Base-by-base conservation (phyloP, 2,888 invertebrate genomes). In the Chaetoderma sp. region DNA sequence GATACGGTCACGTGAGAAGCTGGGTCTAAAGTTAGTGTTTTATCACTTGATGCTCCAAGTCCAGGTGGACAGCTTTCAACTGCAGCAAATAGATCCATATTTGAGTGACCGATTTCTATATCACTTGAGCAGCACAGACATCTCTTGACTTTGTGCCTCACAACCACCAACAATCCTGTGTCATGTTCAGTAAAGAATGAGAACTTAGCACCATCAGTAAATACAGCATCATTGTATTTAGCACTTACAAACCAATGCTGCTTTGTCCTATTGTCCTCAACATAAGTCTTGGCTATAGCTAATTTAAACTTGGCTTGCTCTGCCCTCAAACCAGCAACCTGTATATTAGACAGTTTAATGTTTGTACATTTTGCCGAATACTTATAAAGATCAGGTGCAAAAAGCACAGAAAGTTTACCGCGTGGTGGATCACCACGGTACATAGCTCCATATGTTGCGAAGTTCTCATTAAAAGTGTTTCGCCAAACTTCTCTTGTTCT, bases 401-500 rank as follows among this genome's bases (percentile, higher is more conserved):
- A 68, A 49, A 86, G 80, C 45, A 78, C 77, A 6, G 80, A 77
- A 30, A 87, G 75, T 64, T 84, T 81, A 0, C 79, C 79, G 4
- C 79, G 81, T 1, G 85, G 83, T 50, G 82, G 77, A 60, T 83
- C 83, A 6, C 86, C 86, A 28, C 87, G 72, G 74, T 79, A 86
- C 86, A 86, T 86, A 57, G 81, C 85, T 10, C 86, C 75, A 50
- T 80, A 70, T 77, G 83, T 81, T 60, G 83, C 81, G 23, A 82
- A 76, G 30, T 83, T 78, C 21, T 85, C 83, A 49, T 72, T 67
- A 70, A 83, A 87, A 45, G 81, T 79, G n/a, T 78, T 74, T 30
- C 68, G 70, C 87, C 87, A 87, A 27, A 84, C 67, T 49, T 82
- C 77, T 49, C 85, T 79, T 0, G 87, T 87, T 45, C 78, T 47